These are phyloP conservation scores for Caenorhabditis sp. DNA, from an alignment of 2,888 invertebrate genomes.

Conservation along the genomic window DNA sequence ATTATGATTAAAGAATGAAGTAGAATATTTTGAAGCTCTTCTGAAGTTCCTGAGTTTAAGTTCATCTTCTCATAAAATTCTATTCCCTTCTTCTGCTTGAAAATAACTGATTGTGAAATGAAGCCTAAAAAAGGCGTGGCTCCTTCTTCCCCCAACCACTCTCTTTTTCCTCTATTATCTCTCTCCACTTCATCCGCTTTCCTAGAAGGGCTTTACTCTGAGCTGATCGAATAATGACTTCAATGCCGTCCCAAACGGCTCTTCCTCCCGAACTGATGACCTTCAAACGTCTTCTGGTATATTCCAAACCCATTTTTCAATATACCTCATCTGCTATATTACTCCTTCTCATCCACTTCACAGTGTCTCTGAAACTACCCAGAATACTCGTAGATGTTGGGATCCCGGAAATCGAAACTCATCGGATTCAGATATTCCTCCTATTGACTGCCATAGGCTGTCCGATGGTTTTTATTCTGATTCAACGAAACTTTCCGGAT, in stretches of 20 bases:
- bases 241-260: neutral
- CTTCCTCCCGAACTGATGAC: neutral
- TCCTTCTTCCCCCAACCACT: neutral
- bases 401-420: constrained; percentile 10
- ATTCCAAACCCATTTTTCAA: constrained; percentile 15
- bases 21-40: no score
- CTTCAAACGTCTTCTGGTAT: neutral
- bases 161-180: neutral
- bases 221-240: constrained; percentile 1
- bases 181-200: constrained; percentile 11
- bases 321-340: neutral
- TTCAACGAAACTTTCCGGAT: neutral
- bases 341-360: constrained; percentile 13
- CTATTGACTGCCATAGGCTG: neutral
- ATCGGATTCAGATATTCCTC: neutral
- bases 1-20: neutral
- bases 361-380: constrained; percentile 14
- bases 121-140: constrained; percentile 28
- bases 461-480: constrained; percentile 3
- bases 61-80: no score
- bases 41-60: no score
- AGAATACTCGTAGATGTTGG: constrained; percentile 21
- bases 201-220: constrained; percentile 24
- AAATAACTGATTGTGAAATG: no score
- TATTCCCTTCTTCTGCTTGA: neutral